These are phyloP conservation scores for Galbula dea DNA, from an alignment of 2,113 vertebrate genomes.

Conservation along the genomic window DNA sequence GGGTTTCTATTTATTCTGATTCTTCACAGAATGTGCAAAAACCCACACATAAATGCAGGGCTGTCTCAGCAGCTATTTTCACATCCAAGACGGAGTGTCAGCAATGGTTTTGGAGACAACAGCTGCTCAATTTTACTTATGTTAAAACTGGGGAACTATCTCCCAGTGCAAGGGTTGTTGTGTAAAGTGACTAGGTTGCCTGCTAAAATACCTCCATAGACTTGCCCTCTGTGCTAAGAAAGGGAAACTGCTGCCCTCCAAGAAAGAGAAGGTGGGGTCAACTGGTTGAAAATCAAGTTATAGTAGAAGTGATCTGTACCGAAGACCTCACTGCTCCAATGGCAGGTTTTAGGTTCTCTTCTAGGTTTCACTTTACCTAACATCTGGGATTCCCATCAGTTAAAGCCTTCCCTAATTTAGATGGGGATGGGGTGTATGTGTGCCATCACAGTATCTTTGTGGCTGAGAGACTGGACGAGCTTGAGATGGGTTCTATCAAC, in stretches of 20 bases:
- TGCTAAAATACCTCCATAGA: not conserved
- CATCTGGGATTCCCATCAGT: not conserved
- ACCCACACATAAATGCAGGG: not conserved
- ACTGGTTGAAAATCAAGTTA: not conserved
- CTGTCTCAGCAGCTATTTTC: not conserved
- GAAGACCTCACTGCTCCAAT: not conserved
- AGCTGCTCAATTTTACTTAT: not conserved
- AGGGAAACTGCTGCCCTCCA: not conserved
- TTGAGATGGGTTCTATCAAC: not conserved
- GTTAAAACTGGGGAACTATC: not conserved
- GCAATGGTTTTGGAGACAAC: not conserved
- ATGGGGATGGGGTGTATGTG: too few relatives aligned
- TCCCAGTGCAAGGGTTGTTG: not conserved
- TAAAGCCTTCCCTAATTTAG: not conserved
- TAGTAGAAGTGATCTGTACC: not conserved
- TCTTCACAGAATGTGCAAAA: not conserved
- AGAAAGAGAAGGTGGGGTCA: not conserved
- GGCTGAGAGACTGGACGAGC: not conserved
- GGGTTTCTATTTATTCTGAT: conserved; percentile 12
- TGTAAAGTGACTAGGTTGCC: not conserved
- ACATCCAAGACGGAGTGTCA: not conserved
- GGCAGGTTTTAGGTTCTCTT: not conserved
- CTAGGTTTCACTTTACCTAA: not conserved
- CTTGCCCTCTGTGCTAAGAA: not conserved
- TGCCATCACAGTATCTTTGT: not conserved